Evolutionary conservation across 2,888 invertebrate species (phyloP), one percentile per base, ranked within the genome.

Genomic region (Pristionchus arcanus): DNA sequence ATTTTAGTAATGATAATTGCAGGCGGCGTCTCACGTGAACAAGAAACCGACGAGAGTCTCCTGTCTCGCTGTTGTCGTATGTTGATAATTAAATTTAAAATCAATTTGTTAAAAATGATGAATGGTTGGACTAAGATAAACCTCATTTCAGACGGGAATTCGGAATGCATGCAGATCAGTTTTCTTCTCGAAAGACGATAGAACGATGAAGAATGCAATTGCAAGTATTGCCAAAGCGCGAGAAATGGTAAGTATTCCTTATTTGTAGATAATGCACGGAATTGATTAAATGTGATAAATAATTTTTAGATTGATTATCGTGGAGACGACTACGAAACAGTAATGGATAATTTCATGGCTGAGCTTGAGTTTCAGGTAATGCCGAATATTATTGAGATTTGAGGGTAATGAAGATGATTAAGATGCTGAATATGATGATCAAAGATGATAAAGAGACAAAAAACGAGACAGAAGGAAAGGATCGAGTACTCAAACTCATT

Each of bases 351-450:
- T 85, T 59, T 34, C 31, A 63, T 25, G 55, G 63, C 59, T 21
- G 84, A 85, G 37, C 19, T 85, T 5, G 84, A 85, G 59, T 16
- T 31, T 19, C 59, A 59, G 55, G 84, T 85, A 85, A 2, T 19
- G 28, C 16, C 3, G 7, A n/a, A 34, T n/a, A 25, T 9, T 59
- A 16, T 21, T 34, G 7, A 5, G 1, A 19, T 21, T 28, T 59
- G n/a, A 49, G 21, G 3, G 2, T 28, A 83, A 37, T 28, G 13
- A 28, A 19, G 1, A 11, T 59, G 34, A 63, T 85, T 85, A 34
- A 85, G 84, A 25, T 85, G 84, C 31, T 25, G 25, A 55, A 34
- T 34, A 59, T 85, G 59, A 31, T 85, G 59, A n/a, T 34, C 13
- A 85, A 59, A 25, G 59, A 21, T 0, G 31, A 31, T 1, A 49